A percentile compares a stretch with the other conserved stretches of the same genome.
These are phyloP conservation scores for Neopelma chrysocephalum DNA, from an alignment of 2,797 vertebrate genomes.

Conservation along the genomic window DNA sequence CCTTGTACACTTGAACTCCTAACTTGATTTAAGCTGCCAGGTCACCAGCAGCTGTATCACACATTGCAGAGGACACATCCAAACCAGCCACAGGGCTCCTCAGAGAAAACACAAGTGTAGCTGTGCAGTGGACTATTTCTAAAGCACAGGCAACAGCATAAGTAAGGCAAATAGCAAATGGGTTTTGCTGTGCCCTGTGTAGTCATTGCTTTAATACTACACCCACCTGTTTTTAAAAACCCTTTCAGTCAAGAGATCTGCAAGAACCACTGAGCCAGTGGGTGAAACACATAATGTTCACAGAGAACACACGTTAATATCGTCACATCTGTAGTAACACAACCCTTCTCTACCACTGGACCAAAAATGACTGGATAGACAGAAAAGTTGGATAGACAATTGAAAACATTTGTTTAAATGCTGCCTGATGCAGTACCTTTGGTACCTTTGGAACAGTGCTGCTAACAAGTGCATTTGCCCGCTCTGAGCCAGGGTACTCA, in stretches of 20 bases:
- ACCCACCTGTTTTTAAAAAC: neutral
- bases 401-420: neutral
- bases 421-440: neutral
- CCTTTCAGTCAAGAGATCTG: neutral
- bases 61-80: neutral
- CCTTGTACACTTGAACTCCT: neutral
- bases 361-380: neutral
- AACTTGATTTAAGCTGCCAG: neutral
- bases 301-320: neutral
- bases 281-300: neutral
- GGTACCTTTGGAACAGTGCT: neutral
- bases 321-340: rapidly evolving
- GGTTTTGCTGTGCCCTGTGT: neutral
- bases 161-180: neutral
- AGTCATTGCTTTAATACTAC: neutral
- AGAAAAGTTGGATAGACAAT: neutral
- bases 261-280: neutral
- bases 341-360: neutral
- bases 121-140: neutral
- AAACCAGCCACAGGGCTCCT: neutral
- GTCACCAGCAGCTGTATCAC: neutral
- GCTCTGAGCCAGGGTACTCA: neutral
- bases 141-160: neutral
- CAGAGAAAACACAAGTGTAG: neutral
- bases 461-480: neutral